Conservation (phyloP, 2,888 invertebrate species). For the Cerastis rubricosa region DNA sequence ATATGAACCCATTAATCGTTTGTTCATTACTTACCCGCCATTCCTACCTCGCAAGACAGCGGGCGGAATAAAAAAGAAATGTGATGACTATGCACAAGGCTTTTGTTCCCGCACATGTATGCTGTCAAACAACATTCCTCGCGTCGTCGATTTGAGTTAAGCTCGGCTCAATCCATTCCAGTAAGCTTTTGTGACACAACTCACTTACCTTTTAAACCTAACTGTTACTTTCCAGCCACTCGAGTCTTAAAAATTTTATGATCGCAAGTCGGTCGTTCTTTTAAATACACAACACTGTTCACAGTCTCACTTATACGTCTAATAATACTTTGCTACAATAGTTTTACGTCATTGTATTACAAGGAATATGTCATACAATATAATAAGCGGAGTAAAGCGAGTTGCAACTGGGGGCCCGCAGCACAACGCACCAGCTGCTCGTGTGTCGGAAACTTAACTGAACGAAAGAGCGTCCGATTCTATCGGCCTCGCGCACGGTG, state of each 20-base stretch:
- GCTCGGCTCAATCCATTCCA: slow-evolving; percentile 85
- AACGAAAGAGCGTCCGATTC: slow-evolving; percentile 84
- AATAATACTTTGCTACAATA: slow-evolving; percentile 74
- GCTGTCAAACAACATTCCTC: slow-evolving; percentile 90
- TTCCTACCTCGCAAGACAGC: slow-evolving; percentile 79
- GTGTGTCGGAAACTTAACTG: slow-evolving; percentile 84
- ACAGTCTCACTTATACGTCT: slow-evolving; percentile 78
- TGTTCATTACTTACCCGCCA: slow-evolving; percentile 65
- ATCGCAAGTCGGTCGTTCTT: slow-evolving; percentile 75
- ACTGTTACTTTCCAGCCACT: slow-evolving; percentile 86
- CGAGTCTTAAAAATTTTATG: slow-evolving; percentile 78
- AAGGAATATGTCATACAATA: slow-evolving; percentile 77
- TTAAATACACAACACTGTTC: slow-evolving; percentile 81
- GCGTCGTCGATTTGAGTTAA: slow-evolving; percentile 88
- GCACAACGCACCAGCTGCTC: slow-evolving; percentile 86
- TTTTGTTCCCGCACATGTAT: slow-evolving; percentile 90
- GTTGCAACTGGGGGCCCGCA: slow-evolving; percentile 81
- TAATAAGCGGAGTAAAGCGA: slow-evolving; percentile 82
- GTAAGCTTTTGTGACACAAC: slow-evolving; percentile 89
- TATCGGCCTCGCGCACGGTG: slow-evolving; percentile 81
- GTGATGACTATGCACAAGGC: slow-evolving; percentile 88
- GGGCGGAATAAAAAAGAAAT: slow-evolving; percentile 84
- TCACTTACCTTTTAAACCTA: slow-evolving; percentile 89
- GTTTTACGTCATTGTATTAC: slow-evolving; percentile 84
- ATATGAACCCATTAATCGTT: slow-evolving; percentile 62